Base-by-base conservation (phyloP, 1,140 invertebrate species). In the Heliconius hermathena region DNA sequence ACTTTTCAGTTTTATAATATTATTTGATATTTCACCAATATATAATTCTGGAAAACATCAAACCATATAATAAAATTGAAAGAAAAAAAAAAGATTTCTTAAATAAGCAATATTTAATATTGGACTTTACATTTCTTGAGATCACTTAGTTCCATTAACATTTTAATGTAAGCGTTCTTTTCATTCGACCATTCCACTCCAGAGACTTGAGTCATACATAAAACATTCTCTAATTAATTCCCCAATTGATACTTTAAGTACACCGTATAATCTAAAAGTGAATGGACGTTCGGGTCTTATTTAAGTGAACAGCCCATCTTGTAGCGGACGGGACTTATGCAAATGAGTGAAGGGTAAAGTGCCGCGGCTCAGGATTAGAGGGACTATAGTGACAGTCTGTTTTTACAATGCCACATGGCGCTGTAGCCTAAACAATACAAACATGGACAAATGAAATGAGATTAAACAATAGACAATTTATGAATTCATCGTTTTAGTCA, bases 261-360 rank as follows among this genome's bases (percentile, higher is more conserved):
- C 70, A 74, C 76, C 70, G 80, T 78, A 77, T 82, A 82, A 82
- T 82, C 81, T 80, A 41, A 80, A n/a, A n/a, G 76, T 49, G 76
- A 82, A 82, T 82, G 76, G 81, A 82, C 81, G 78, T 76, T 81
- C 49, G 73, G 82, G 74, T 85, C 82, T 85, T 85, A 85, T 85
- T 85, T 80, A 82, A 82, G 78, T 82, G 84, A 83, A 81, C 75
- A 82, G 79, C 84, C 83, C 84, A 74, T 85, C 80, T 85, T 85
- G 84, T 85, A 83, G 74, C 82, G 82, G 81, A 82, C 76, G 84
- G 83, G 83, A 82, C 84, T 87, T 87, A 87, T 87, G 86, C 81
- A 87, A 87, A 87, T 84, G 83, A 86, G 79, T 77, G 78, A 84
- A 83, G 86, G 86, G 84, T 87, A 82, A 83, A 85, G 79, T 81